Conservation (phyloP, 2,113 vertebrate genomes). For the Brachyistius frenatus region DNA sequence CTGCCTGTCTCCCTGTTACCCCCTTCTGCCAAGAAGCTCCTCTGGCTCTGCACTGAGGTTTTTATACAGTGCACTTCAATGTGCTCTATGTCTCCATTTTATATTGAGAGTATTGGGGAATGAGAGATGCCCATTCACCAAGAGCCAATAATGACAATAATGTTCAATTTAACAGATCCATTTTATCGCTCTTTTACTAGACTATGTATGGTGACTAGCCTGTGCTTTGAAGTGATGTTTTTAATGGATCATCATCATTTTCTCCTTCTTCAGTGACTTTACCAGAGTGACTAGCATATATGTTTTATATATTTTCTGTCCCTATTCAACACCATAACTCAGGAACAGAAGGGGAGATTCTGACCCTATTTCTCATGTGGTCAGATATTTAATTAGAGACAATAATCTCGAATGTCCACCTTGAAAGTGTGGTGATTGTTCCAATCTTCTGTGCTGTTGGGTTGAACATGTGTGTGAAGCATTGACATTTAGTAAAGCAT, state of each 20-base stretch:
- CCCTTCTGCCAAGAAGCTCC: constrained; percentile 57
- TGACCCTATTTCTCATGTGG: too few species aligned
- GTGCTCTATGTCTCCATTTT: constrained; percentile 39
- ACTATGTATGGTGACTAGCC: constrained; percentile 13
- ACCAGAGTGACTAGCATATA: neutral
- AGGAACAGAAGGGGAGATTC: too few species aligned
- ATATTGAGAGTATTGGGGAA: constrained; percentile 9
- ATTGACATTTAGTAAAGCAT: too few species aligned
- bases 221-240: constrained; percentile 7
- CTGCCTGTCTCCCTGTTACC: constrained; percentile 45
- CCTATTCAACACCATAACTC: neutral
- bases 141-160: constrained; percentile 27
- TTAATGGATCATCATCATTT: constrained; percentile 17
- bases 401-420: too few species aligned
- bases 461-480: too few species aligned
- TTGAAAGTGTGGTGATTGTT: too few species aligned
- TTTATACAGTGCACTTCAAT: constrained; percentile 14
- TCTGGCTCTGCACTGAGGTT: constrained; percentile 30
- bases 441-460: too few species aligned
- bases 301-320: neutral
- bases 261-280: neutral
- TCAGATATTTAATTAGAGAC: too few species aligned
- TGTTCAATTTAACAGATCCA: constrained; percentile 32
- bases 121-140: constrained; percentile 29
- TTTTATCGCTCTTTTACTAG: constrained; percentile 40